phyloP scores from a whole-genome alignment of 53 echinoderm and acorn worm species.

The Holothuria leucospilota region DNA sequence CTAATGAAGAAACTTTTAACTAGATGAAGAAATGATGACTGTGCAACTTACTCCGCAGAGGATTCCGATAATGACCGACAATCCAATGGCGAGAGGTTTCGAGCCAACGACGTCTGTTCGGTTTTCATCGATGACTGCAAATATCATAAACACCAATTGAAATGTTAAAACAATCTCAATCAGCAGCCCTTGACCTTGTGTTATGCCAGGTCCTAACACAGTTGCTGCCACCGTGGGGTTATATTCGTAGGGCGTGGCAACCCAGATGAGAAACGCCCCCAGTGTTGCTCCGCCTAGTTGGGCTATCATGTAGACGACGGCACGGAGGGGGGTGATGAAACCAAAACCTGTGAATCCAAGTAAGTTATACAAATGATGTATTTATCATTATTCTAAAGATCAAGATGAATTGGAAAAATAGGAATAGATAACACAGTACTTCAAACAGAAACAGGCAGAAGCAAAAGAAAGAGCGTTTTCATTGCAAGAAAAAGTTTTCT shows the following conservation, averaged over 20 bases:
- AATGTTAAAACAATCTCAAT: conserved; percentile 73
- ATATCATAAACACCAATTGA: conserved; percentile 84
- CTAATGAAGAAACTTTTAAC: too few species aligned
- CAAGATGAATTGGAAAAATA: too few species aligned
- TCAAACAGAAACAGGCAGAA: too few species aligned
- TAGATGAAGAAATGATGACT: too few species aligned
- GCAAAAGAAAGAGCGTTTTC: too few species aligned
- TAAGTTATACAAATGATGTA: too few species aligned
- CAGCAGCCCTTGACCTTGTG: conserved; percentile 66
- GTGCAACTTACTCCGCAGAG: conserved; percentile 72
- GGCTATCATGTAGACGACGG: conserved; percentile 65
- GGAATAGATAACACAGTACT: too few species aligned
- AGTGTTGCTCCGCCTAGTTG: conserved; percentile 74
- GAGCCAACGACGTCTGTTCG: conserved; percentile 81
- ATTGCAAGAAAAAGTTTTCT: too few species aligned
- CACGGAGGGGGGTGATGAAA: conserved; percentile 67
- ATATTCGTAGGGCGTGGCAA: conserved; percentile 27
- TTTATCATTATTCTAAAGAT: too few species aligned
- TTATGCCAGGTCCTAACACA: conserved; percentile 43
- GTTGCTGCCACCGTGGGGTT: conserved; percentile 62
- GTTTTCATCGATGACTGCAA: conserved; percentile 79
- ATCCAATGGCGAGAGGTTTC: conserved; percentile 83
- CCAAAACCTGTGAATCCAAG: conserved; percentile 58
- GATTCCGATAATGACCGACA: conserved; percentile 77
- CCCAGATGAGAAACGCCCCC: conserved; percentile 72